phyloP scores from a whole-genome alignment of 2,888 invertebrate species.

The Aradus depressus region DNA sequence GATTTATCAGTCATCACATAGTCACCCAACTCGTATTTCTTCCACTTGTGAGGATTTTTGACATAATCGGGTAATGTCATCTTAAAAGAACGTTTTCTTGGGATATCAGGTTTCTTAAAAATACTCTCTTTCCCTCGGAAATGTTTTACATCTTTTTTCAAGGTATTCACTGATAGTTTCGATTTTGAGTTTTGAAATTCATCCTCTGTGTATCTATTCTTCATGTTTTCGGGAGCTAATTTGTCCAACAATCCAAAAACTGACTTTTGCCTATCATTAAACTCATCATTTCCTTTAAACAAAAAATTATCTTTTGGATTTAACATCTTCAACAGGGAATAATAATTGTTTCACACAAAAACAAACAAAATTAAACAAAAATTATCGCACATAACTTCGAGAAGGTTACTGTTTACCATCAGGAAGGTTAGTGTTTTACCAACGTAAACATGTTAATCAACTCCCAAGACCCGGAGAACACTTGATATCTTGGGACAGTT shows the following conservation, averaged over 20 bases:
- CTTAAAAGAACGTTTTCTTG: slow-evolving; percentile 33
- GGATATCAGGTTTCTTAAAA: slow-evolving; percentile 59
- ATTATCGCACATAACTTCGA: too few relatives aligned
- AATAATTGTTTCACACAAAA: too few relatives aligned
- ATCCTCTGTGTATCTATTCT: slow-evolving; percentile 35
- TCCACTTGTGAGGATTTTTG: slow-evolving; percentile 71
- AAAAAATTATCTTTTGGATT: slow-evolving; percentile 18
- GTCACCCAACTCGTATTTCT: slow-evolving; percentile 66
- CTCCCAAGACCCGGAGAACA: too few relatives aligned
- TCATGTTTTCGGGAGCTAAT: slow-evolving; percentile 46
- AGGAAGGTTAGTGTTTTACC: too few relatives aligned
- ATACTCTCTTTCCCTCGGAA: slow-evolving; percentile 65
- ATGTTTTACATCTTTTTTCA: slow-evolving; percentile 45
- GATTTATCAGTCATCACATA: slow-evolving; percentile 71
- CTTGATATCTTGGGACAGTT: too few relatives aligned
- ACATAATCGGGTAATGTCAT: slow-evolving; percentile 41
- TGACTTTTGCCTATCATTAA: slow-evolving; percentile 50
- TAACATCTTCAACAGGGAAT: slow-evolving; percentile 10
- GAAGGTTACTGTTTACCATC: too few relatives aligned
- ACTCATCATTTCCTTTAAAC: slow-evolving; percentile 35
- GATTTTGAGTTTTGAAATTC: slow-evolving; percentile 54
- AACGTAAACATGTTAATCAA: too few relatives aligned
- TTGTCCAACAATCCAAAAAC: slow-evolving; percentile 56
- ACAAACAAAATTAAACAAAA: too few relatives aligned
- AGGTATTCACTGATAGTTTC: slow-evolving; percentile 36